Evolutionary conservation across 2,113 vertebrate species (phyloP).

Genomic region (Terrapene triunguis): DNA sequence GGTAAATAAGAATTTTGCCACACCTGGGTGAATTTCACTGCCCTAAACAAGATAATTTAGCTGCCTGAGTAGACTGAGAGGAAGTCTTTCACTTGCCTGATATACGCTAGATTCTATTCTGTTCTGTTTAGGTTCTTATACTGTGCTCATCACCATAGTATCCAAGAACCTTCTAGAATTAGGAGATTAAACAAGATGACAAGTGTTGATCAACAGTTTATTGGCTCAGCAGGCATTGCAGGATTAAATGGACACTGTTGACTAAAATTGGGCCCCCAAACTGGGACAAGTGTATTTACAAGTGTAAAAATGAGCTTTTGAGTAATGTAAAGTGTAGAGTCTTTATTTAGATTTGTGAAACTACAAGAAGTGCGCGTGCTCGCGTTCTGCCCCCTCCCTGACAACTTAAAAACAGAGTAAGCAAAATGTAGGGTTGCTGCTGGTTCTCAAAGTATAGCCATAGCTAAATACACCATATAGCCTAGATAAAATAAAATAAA

Average conservation of each 20-base stretch:
- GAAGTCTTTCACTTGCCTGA: background rate
- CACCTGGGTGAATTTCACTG: background rate
- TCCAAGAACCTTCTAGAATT: background rate
- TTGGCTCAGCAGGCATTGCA: background rate
- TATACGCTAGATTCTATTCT: background rate
- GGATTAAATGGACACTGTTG: background rate
- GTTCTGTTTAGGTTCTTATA: background rate
- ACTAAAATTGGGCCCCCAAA: background rate
- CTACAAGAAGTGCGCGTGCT: background rate
- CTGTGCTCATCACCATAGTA: background rate
- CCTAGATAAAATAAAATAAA: background rate
- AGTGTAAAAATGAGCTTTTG: background rate
- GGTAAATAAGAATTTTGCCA: rapidly evolving
- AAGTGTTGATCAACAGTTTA: background rate
- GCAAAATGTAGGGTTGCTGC: background rate
- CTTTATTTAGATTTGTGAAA: background rate
- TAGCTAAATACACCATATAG: no score
- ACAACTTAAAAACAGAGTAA: background rate
- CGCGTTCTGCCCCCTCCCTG: background rate
- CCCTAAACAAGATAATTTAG: background rate
- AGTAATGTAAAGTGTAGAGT: background rate
- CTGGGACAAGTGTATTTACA: background rate
- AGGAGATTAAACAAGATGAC: background rate
- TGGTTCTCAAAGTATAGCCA: background rate
- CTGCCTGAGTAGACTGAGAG: background rate